phyloP scores from a whole-genome alignment of 2,113 vertebrate species.

The Vimba vimba region DNA sequence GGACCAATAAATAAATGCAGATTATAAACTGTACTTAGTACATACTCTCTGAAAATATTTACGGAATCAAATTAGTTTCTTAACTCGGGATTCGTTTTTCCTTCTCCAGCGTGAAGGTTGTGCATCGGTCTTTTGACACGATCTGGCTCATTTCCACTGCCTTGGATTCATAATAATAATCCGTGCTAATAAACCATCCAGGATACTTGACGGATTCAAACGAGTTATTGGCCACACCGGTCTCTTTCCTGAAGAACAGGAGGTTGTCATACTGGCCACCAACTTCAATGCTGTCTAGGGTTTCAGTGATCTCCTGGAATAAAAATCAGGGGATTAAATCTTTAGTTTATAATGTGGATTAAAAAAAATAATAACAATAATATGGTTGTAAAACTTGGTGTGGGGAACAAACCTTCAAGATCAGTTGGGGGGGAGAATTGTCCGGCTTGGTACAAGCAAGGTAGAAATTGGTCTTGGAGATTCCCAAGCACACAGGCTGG shows the following conservation, averaged over 20 bases:
- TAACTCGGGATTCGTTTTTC: neutral
- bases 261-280: constrained; percentile 52
- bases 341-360: neutral
- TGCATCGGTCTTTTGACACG: accelerated
- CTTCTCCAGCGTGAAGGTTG: constrained; percentile 44
- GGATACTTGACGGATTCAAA: constrained; percentile 67
- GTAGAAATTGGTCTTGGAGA: constrained; percentile 53
- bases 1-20: neutral
- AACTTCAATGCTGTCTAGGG: constrained; percentile 13
- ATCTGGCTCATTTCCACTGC: constrained; percentile 61
- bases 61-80: neutral
- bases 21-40: constrained; percentile 53
- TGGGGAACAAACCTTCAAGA: constrained; percentile 62
- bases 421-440: constrained; percentile 30
- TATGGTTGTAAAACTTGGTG: neutral
- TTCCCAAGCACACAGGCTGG: constrained; percentile 57
- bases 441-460: constrained; percentile 54
- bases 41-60: constrained; percentile 51
- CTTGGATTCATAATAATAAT: neutral
- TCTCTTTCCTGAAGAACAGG: constrained; percentile 62
- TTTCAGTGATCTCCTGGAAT: constrained; percentile 50
- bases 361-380: neutral
- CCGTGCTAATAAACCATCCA: constrained; percentile 71
- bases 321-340: neutral
- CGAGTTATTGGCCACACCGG: neutral